Conservation (phyloP, 2,888 invertebrate genomes). For the Hirtodrosophila confusa region DNA sequence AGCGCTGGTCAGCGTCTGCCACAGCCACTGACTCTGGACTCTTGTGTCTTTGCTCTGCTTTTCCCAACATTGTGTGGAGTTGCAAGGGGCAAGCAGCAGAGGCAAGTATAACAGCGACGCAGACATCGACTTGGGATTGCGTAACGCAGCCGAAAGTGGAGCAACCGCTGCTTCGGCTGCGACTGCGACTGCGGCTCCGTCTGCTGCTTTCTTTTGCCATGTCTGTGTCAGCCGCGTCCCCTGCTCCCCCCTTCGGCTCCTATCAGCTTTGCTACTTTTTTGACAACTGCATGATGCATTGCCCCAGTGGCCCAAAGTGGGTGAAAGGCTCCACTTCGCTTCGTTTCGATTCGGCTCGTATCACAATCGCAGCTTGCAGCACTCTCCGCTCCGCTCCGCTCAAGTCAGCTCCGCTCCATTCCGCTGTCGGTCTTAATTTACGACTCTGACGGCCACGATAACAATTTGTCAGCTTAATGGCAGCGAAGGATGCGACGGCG, state of each 20-base stretch:
- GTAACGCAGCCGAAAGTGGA: conserved; percentile 75
- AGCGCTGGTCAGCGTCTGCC: conserved; percentile 43
- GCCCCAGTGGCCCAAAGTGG: conserved; percentile 69
- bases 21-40: conserved; percentile 20
- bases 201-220: conserved; percentile 39
- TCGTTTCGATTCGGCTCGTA: conserved; percentile 3
- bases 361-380: background rate
- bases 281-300: conserved; percentile 79
- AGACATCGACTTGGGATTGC: conserved; percentile 60
- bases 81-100: conserved; percentile 11
- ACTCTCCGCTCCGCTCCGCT: conserved; percentile 1
- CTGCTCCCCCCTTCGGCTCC: background rate
- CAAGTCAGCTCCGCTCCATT: background rate
- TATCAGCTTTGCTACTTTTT: conserved; percentile 41
- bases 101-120: conserved; percentile 41
- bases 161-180: conserved; percentile 38
- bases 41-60: conserved; percentile 25
- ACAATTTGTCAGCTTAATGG: conserved; percentile 80
- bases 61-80: conserved; percentile 33
- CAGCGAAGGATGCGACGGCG: conserved; percentile 66
- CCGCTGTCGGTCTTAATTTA: conserved; percentile 65
- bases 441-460: conserved; percentile 69
- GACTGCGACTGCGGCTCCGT: conserved; percentile 6
- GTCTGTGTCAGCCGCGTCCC: conserved; percentile 8
- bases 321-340: conserved; percentile 64